Conservation (phyloP, 2,113 vertebrate genomes). For the Sinosuthora webbiana region DNA sequence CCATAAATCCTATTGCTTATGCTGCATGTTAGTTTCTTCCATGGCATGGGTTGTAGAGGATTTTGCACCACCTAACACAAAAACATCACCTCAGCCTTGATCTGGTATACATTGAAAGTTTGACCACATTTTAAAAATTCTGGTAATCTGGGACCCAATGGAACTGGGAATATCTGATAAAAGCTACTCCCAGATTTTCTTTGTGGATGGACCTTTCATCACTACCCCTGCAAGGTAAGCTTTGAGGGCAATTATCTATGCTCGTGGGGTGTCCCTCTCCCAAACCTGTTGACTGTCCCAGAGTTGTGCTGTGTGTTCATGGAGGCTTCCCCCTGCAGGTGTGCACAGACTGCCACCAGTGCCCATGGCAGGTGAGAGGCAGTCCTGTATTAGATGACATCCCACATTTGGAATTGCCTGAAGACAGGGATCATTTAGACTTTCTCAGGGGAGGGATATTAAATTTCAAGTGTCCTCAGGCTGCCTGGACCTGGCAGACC, state of each 20-base stretch:
- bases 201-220: not conserved
- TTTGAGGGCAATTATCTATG: not conserved
- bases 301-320: not conserved
- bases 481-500: not conserved
- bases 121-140: not conserved
- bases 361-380: not conserved
- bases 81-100: not conserved
- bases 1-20: not conserved
- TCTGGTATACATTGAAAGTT: not conserved
- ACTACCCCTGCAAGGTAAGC: not conserved
- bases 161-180: not conserved
- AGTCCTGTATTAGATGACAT: not conserved
- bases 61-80: not conserved
- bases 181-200: not conserved
- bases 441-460: not conserved
- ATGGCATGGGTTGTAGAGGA: not conserved
- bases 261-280: not conserved
- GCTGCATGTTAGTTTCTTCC: not conserved
- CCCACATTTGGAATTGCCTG: not conserved
- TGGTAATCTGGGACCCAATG: fast-evolving
- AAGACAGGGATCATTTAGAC: not conserved
- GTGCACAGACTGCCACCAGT: not conserved
- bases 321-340: not conserved
- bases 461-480: not conserved
- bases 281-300: not conserved